Conservation (phyloP, 35 echinoderm and acorn worm species). For the Hemicentrotus pulcherrimus region DNA sequence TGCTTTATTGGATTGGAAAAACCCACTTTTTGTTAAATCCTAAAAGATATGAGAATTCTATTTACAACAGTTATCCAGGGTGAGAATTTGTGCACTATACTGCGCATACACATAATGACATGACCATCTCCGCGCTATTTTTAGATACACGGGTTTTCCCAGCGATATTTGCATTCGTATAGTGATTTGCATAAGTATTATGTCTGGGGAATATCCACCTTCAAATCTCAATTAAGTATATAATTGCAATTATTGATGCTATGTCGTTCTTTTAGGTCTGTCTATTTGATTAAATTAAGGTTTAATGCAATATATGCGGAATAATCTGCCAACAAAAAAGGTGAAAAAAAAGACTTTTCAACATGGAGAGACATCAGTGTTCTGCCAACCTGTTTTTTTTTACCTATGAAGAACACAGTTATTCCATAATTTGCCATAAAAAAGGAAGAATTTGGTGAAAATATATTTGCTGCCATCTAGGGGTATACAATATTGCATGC, state of each 20-base stretch:
- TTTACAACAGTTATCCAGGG: not conserved
- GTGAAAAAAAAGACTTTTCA: no score
- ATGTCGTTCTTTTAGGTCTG: no score
- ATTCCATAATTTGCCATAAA: no score
- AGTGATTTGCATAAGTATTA: not conserved
- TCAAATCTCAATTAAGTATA: not conserved
- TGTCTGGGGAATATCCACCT: not conserved
- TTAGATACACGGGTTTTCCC: constrained; percentile 13
- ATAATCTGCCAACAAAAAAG: not conserved
- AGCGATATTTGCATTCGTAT: not conserved
- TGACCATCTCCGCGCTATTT: not conserved
- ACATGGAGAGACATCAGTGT: no score
- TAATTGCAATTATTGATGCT: no score
- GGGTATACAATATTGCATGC: no score
- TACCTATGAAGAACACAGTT: no score
- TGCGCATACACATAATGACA: not conserved
- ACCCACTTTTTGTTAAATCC: not conserved
- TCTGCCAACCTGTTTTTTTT: no score
- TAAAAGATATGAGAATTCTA: not conserved
- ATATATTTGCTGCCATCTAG: no score
- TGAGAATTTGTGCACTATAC: not conserved
- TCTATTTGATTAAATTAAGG: no score
- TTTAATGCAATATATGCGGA: no score
- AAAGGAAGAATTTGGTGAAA: no score
- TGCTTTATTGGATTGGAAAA: not conserved